Conservation (phyloP, 2,888 invertebrate species). For the Xestia xanthographa region DNA sequence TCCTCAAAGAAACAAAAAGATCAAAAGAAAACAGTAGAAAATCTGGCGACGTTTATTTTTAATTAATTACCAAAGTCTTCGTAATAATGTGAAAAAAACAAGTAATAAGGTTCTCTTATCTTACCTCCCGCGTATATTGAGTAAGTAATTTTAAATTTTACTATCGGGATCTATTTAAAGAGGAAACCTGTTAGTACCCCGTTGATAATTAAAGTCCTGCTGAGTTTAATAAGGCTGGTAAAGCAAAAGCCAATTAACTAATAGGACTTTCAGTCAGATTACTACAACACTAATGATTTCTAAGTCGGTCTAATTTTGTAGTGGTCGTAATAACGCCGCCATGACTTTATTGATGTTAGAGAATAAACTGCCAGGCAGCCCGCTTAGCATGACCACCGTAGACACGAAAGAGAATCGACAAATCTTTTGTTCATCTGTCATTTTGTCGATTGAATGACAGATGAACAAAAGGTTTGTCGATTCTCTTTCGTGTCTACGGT, state of each 20-base stretch:
- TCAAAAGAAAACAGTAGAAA: constrained; percentile 13
- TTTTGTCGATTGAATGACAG: too few species aligned
- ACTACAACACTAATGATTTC: background rate
- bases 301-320: background rate
- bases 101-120: background rate
- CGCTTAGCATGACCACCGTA: too few species aligned
- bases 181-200: background rate
- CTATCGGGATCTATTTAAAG: background rate
- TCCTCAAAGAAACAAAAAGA: constrained; percentile 10
- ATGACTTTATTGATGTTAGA: too few species aligned
- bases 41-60: constrained; percentile 19
- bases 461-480: too few species aligned
- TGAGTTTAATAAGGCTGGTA: background rate
- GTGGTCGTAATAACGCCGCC: background rate
- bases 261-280: background rate
- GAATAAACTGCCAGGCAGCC: too few species aligned
- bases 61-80: background rate
- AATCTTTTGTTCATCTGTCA: too few species aligned
- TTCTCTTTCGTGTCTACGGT: too few species aligned
- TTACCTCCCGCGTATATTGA: background rate
- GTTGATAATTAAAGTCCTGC: background rate
- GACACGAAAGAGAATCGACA: too few species aligned
- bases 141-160: constrained; percentile 9
- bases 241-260: constrained; percentile 7
- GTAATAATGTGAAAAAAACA: background rate